phyloP scores from a whole-genome alignment of 2,113 vertebrate species.

The Caretta caretta region DNA sequence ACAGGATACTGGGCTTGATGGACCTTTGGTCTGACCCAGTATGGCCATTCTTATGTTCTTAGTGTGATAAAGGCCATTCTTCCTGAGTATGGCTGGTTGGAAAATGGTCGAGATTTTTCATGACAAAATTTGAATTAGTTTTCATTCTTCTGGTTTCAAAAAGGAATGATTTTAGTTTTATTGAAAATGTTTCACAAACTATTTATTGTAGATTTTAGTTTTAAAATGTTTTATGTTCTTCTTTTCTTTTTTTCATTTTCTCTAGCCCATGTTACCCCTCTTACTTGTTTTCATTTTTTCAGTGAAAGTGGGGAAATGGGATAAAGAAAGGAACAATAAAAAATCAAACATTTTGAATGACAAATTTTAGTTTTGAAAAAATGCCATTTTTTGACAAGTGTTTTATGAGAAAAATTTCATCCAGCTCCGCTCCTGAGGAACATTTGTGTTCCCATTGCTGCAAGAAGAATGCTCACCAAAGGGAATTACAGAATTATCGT shows the following conservation, averaged over 20 bases:
- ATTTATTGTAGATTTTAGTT: not conserved
- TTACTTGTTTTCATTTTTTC: too few species aligned
- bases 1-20: too few species aligned
- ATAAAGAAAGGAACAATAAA: constrained; percentile 6
- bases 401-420: not conserved
- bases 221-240: not conserved
- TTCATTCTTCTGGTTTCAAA: not conserved
- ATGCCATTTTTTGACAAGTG: not conserved
- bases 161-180: not conserved
- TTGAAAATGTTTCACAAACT: not conserved
- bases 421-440: not conserved
- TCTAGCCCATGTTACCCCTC: too few species aligned
- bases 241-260: not conserved
- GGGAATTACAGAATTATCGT: not conserved
- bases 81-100: not conserved
- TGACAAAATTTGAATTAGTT: not conserved
- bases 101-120: not conserved
- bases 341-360: not conserved
- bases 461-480: constrained; percentile 16
- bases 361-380: too few species aligned
- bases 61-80: not conserved
- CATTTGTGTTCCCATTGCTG: not conserved
- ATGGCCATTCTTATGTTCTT: too few species aligned
- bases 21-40: too few species aligned
- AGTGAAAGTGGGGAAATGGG: too few species aligned